Base-by-base conservation (phyloP, 92 coral and sea anemone species). In the Palythoa grandis region DNA sequence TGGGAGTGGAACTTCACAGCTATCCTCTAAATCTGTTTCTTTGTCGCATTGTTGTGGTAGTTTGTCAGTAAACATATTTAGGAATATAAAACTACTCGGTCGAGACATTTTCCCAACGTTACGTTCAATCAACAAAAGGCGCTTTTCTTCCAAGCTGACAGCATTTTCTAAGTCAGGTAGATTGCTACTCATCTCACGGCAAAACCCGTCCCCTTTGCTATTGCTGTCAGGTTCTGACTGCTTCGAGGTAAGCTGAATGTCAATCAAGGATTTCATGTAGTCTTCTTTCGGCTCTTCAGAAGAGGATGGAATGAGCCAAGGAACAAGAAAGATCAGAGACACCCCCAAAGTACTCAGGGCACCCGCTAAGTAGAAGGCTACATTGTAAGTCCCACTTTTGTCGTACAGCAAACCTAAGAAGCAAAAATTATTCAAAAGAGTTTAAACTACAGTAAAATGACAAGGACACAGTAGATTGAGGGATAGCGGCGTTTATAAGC, bases 281-380 rank as follows among this genome's bases (percentile, higher is more conserved):
- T 20, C 85, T 8, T 80, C 23, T 24, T 80, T 66, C 47, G 8
- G 22, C 17, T 79, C 60, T 17, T 63, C 47, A 47, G 58, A 65
- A 47, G 82, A 17, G n/a, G 24, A 3, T 40, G 73, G 38, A 4
- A 19, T 65, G 3, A 79, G 58, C 84, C 74, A 79, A 47, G 74
- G 72, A 39, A 79, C 84, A 17, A 79, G 48, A 29, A 79, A 79
- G 72, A 79, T 79, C 20, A 79, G 74, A 65, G 84, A 79, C 40
- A 79, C 84, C 39, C 84, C 84, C 40, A 79, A 3, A 66, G 84
- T 70, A 20, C 73, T 67, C 5, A 79, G 40, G 8, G 39, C 74
- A 47, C 84, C 84, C 13, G 84, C 84, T 52, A 79, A 66, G 60
- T 79, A 79, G 57, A 79, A 79, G 12, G 84, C 84, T 23, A 79